A percentile compares a stretch with the other conserved stretches of the same genome.
Conservation (phyloP, 2,113 vertebrate genomes). For the Kryptolebias marmoratus region DNA sequence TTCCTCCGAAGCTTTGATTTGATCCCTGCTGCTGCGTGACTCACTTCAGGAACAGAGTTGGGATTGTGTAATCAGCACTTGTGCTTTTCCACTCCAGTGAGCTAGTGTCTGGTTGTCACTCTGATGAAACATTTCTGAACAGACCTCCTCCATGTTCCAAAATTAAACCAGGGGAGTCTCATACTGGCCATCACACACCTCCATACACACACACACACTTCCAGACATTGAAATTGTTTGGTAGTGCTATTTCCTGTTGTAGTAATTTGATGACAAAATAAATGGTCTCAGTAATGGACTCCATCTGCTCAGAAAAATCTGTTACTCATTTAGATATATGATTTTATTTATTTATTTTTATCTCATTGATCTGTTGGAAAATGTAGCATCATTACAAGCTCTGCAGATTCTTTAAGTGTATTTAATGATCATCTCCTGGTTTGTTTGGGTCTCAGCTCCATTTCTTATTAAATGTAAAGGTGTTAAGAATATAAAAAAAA, state of each 20-base stretch:
- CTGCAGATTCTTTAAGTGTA: constrained; percentile 30
- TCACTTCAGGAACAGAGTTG: constrained; percentile 52
- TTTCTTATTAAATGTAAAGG: background rate
- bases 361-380: constrained; percentile 62
- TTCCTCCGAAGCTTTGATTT: constrained; percentile 44
- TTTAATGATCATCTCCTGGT: constrained; percentile 9
- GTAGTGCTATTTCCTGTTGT: constrained; percentile 74
- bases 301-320: constrained; percentile 69
- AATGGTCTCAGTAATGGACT: constrained; percentile 66
- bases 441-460: background rate
- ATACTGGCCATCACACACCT: constrained; percentile 3
- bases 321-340: constrained; percentile 65
- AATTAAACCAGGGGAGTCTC: constrained; percentile 50
- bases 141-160: constrained; percentile 54
- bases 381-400: constrained; percentile 53
- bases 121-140: constrained; percentile 54
- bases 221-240: constrained; percentile 66
- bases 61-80: constrained; percentile 72
- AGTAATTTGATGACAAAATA: constrained; percentile 78
- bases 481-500: background rate
- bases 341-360: constrained; percentile 23
- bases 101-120: constrained; percentile 80
- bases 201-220: constrained; percentile 31
- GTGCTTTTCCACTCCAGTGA: constrained; percentile 65
- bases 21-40: constrained; percentile 60